Evolutionary conservation across 2,797 vertebrate species (phyloP).

Genomic region (Scyliorhinus canicula): DNA sequence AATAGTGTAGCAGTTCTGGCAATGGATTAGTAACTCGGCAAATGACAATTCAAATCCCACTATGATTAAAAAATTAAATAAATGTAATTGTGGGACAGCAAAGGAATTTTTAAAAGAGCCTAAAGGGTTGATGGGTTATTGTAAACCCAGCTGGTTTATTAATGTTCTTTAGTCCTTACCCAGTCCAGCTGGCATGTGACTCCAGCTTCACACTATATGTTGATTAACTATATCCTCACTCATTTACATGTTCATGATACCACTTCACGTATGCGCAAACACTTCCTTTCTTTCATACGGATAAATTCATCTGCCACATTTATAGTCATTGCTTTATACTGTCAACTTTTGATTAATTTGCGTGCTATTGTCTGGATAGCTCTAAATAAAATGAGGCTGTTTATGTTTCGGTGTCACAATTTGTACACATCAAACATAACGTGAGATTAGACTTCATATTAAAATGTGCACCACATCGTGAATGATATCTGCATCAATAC

Average conservation of each 20-base stretch:
- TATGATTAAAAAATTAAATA: not conserved
- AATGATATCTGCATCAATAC: not conserved
- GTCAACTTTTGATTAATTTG: not conserved
- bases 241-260: not conserved
- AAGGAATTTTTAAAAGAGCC: not conserved
- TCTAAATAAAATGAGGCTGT: not conserved
- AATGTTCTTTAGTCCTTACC: not conserved
- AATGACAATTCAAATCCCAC: not conserved
- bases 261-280: not conserved
- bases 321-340: not conserved
- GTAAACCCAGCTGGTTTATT: not conserved
- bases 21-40: not conserved
- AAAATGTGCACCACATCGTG: not conserved
- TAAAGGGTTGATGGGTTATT: not conserved
- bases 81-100: not conserved
- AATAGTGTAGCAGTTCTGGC: not conserved
- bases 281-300: not conserved
- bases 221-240: not conserved
- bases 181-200: not conserved
- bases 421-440: not conserved
- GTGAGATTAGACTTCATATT: not conserved
- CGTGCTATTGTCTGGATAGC: not conserved
- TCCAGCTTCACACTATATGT: not conserved
- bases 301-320: conserved; percentile 2
- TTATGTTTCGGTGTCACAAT: not conserved